Conservation (phyloP, 2,113 vertebrate genomes). For the Odocoileus virginianus region DNA sequence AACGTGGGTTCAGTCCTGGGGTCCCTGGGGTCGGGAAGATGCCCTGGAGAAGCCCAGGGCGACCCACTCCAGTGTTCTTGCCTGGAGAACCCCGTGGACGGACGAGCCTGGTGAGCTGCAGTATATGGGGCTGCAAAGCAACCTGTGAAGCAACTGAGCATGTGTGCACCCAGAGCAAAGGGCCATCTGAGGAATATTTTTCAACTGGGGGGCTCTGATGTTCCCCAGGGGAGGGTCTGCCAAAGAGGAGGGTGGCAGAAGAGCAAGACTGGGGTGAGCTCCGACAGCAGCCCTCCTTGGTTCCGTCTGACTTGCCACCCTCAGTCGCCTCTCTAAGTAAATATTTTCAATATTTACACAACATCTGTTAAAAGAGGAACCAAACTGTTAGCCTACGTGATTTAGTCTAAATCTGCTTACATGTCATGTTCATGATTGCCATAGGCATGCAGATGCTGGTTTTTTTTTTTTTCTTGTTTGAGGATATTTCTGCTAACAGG, state of each 20-base stretch:
- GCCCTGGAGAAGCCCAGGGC: not conserved
- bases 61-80: not conserved
- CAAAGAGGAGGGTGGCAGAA: not conserved
- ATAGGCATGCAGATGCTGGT: accelerated
- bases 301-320: not conserved
- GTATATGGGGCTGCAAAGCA: not conserved
- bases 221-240: not conserved
- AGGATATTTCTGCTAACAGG: not conserved
- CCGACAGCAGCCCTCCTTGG: not conserved
- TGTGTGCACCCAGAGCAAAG: not conserved
- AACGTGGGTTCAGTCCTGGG: not conserved
- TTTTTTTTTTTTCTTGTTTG: not conserved
- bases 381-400: not conserved
- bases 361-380: not conserved
- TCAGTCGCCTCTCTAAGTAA: not conserved
- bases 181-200: not conserved
- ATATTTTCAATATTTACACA: not conserved
- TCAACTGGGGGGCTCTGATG: not conserved
- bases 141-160: not conserved
- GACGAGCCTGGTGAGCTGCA: not conserved
- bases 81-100: not conserved
- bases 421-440: accelerated
- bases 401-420: not conserved
- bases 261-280: not conserved
- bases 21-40: not conserved